Evolutionary conservation across 2,888 invertebrate genomes (phyloP), one percentile per base, ranked within the genome.

Genomic region (Nephrotoma appendiculata): DNA sequence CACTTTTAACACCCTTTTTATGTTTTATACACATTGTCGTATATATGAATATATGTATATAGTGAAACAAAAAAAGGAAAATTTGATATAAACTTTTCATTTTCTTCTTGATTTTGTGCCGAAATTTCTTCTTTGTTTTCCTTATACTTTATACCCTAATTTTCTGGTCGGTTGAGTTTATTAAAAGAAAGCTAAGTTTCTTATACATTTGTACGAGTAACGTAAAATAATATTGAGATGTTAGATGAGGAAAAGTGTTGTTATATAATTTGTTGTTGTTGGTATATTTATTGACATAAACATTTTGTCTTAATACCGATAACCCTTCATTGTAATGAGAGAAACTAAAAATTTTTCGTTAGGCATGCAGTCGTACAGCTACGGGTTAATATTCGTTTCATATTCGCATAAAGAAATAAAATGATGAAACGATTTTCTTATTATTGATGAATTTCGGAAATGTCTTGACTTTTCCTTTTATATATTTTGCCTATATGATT

Each of bases 161-260:
- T 85, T 85, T 85, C 85, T 85, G 85, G 85, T 43, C 85, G 85
- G 43, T 85, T 85, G 85, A 85, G 85, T 85, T 85, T 85, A 85
- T 85, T 85, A 85, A 85, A 85, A 44, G 19, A 85, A 85, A 85
- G 43, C 31, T 11, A 12, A 71, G 71, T 71, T 71, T 71, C 71
- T 71, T 71, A 71, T 71, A 71, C 1, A 31, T 31, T 31, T 31
- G 31, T 3, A 31, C 31, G 31, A 31, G 31, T 31, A 71, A 71
- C 19, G 31, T 71, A 71, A 71, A 71, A 71, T 31, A 71, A 71
- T 71, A 71, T 71, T 71, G 71, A 71, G 71, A 71, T 71, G 71
- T 71, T 71, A 71, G 71, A 71, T 71, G 71, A 71, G 71, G 31
- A 71, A 71, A 71, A 71, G 71, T 71, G 71, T 71, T 71, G 71